Evolutionary conservation across 2,113 vertebrate species (phyloP), one percentile per base, ranked within the genome.

Genomic region (Nyctibius bracteatus): DNA sequence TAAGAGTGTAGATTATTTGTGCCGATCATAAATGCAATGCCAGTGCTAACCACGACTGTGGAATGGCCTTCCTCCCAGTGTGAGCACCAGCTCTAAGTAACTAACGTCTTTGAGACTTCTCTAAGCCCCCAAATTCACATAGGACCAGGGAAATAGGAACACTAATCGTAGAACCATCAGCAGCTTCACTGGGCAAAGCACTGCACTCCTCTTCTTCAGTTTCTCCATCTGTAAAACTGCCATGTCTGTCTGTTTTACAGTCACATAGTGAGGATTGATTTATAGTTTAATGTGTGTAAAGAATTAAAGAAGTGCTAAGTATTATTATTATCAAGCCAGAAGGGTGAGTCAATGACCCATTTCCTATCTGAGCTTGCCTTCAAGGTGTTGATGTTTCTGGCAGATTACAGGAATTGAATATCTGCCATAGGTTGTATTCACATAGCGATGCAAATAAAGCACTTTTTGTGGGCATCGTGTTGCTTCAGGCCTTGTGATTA

Each of bases 361-460:
- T 96, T 97, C 95, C 96, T 96, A 94, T 93, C 88, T 95, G 90
- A 95, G 96, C 74, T 96, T 96, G 94, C 84, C 96, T 95, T 91
- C 83, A 94, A 91, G 88, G 78, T 96, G 88, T 92, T 95, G 95
- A 96, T 96, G 70, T 92, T 96, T 95, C 86, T 97, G 94, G 83
- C 91, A 95, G 92, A 96, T 95, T 91, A 95, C 78, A 96, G 61
- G 49, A 94, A 88, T 75, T 88, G 84, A 96, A 90, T 92, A 94
- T 82, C 81, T 94, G 91, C 84, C 89, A 87, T 51, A 75, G 49
- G 66, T 77, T 96, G 66, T 84, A 77, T 82, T 86, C 70, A 83
- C 80, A 49, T 47, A 86, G 92, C 12, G 4, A 88, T 88, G 89
- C 65, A 92, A 96, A 96, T 95, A 94, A 92, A 96, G 66, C 81